phyloP scores from a whole-genome alignment of 2,888 invertebrate genomes.

The Gastrophysa polygoni region DNA sequence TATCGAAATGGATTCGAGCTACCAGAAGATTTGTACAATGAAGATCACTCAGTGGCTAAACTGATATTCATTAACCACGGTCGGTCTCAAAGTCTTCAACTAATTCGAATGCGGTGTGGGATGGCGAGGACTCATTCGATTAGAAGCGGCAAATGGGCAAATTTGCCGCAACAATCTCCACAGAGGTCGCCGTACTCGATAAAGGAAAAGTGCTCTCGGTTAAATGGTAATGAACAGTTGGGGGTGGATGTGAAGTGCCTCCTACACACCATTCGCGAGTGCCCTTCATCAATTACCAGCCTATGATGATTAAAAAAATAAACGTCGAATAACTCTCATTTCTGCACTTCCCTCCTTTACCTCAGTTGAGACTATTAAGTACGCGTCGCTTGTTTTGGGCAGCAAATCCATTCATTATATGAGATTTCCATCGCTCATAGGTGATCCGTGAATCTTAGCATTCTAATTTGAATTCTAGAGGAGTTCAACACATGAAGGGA shows the following conservation, averaged over 20 bases:
- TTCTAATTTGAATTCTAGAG: too few relatives aligned
- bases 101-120: not conserved
- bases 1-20: too few relatives aligned
- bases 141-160: not conserved
- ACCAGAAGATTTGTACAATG: too few relatives aligned
- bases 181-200: not conserved
- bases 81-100: not conserved
- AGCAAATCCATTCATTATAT: too few relatives aligned
- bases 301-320: not conserved
- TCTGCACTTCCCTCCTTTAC: not conserved
- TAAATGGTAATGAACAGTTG: not conserved
- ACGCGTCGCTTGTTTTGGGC: too few relatives aligned
- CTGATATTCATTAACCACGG: not conserved
- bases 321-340: not conserved
- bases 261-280: not conserved
- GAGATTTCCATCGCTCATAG: too few relatives aligned
- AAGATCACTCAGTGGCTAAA: too few relatives aligned
- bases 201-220: not conserved
- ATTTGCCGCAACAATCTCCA: not conserved
- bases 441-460: too few relatives aligned
- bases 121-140: not conserved
- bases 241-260: not conserved
- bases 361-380: too few relatives aligned
- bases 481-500: too few relatives aligned
- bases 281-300: not conserved